phyloP scores from a whole-genome alignment of 2,888 invertebrate species.

The Acleris sparsana region DNA sequence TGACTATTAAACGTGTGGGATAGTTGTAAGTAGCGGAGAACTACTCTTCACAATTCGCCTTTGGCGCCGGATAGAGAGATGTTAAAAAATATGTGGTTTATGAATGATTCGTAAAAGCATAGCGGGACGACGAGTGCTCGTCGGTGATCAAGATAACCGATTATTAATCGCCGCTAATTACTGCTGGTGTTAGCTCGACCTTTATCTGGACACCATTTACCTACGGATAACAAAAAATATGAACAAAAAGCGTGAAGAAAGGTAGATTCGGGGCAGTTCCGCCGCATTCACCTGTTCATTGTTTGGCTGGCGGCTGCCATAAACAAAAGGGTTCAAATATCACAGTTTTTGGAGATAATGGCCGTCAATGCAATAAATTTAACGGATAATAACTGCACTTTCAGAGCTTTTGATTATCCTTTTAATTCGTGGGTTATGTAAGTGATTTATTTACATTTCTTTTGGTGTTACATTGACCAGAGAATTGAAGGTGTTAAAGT shows the following conservation, averaged over 20 bases:
- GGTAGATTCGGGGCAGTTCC: conserved; percentile 65
- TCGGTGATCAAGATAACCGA: conserved; percentile 79
- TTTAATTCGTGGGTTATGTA: conserved; percentile 63
- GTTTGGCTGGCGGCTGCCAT: conserved; percentile 75
- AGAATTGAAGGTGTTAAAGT: no score
- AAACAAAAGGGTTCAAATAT: conserved; percentile 81
- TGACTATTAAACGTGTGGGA: conserved; percentile 11
- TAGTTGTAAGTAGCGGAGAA: conserved; percentile 4
- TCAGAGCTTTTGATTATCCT: conserved; percentile 69
- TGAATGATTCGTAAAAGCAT: conserved; percentile 27
- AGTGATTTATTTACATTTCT: conserved; percentile 64
- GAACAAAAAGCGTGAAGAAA: conserved; percentile 79
- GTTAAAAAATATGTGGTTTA: conserved; percentile 12
- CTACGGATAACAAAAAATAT: conserved; percentile 66
- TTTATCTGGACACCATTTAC: conserved; percentile 81
- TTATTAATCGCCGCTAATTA: conserved; percentile 83
- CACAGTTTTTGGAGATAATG: conserved; percentile 79
- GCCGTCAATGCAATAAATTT: conserved; percentile 73
- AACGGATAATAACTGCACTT: conserved; percentile 78
- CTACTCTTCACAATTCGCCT: conserved; percentile 20
- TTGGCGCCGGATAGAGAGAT: conserved; percentile 14
- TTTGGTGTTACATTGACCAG: background rate
- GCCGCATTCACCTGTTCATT: conserved; percentile 76
- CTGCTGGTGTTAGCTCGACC: conserved; percentile 83
- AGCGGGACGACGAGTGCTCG: conserved; percentile 68